Evolutionary conservation across 1,140 invertebrate species (phyloP).

Genomic region (Drusus annulatus): DNA sequence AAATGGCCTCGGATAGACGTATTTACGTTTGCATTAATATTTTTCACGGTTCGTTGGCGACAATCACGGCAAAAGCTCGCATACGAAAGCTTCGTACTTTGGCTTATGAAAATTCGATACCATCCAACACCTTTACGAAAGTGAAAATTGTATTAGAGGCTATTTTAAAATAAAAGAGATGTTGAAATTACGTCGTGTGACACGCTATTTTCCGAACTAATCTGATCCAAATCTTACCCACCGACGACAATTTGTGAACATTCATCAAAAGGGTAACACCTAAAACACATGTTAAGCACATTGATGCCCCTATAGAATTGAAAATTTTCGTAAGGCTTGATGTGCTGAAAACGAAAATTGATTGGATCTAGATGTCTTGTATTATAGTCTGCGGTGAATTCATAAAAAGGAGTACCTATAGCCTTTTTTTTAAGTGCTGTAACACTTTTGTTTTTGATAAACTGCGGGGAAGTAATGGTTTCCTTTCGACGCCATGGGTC

Average conservation of each 20-base stretch:
- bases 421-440: neutral
- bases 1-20: too few relatives aligned
- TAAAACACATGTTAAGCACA: too few relatives aligned
- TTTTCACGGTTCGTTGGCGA: too few relatives aligned
- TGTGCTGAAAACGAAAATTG: too few relatives aligned
- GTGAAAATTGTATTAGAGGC: neutral
- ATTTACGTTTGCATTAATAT: too few relatives aligned
- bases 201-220: constrained; percentile 20
- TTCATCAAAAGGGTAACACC: neutral
- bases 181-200: constrained; percentile 23
- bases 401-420: neutral
- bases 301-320: too few relatives aligned
- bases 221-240: neutral
- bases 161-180: constrained; percentile 33
- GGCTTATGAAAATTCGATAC: too few relatives aligned
- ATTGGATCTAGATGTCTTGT: neutral
- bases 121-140: neutral
- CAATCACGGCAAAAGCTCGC: too few relatives aligned
- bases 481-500: constrained; percentile 9
- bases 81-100: too few relatives aligned
- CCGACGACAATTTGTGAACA: neutral
- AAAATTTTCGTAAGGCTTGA: too few relatives aligned
- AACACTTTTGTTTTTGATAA: constrained; percentile 2
- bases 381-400: constrained; percentile 11
- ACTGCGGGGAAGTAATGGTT: neutral